Percentiles rank a stretch among this genome's conserved stretches.
Evolutionary conservation across 2,888 invertebrate species (phyloP).

Genomic region (Ophioninae sp.): DNA sequence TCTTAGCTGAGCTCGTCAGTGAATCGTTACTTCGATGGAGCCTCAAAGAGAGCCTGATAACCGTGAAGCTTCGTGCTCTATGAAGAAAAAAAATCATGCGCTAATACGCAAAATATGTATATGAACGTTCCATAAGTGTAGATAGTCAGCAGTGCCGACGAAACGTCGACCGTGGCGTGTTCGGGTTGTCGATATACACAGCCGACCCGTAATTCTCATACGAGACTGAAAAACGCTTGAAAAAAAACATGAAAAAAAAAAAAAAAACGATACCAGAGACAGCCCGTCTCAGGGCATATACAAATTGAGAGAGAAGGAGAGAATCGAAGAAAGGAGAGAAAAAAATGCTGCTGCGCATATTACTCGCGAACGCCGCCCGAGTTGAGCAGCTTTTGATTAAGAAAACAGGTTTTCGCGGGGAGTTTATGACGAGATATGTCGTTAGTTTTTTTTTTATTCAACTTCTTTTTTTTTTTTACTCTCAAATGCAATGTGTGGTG

Average conservation of each 20-base stretch:
- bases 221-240: neutral
- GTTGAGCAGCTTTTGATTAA: slow-evolving; percentile 60
- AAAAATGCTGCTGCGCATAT: slow-evolving; percentile 46
- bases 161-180: slow-evolving; percentile 17
- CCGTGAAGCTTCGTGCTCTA: slow-evolving; percentile 20
- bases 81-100: neutral
- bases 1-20: slow-evolving; percentile 3
- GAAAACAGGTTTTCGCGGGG: slow-evolving; percentile 61
- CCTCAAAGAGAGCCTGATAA: slow-evolving; percentile 20
- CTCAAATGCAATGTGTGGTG: slow-evolving; percentile 27
- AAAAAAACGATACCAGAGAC: slow-evolving; percentile 11
- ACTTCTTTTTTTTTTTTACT: neutral
- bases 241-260: slow-evolving; percentile 12
- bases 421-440: slow-evolving; percentile 49
- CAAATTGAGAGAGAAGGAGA: slow-evolving; percentile 16
- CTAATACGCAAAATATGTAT: slow-evolving; percentile 32
- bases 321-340: neutral
- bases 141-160: slow-evolving; percentile 23
- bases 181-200: slow-evolving; percentile 19
- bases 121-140: slow-evolving; percentile 8
- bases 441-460: neutral
- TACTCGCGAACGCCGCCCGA: slow-evolving; percentile 54
- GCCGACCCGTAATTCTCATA: slow-evolving; percentile 32
- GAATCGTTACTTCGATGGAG: slow-evolving; percentile 31
- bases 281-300: slow-evolving; percentile 18